These are phyloP conservation scores for Percina caprodes DNA, from an alignment of 2,113 vertebrate species.

Conservation along the genomic window DNA sequence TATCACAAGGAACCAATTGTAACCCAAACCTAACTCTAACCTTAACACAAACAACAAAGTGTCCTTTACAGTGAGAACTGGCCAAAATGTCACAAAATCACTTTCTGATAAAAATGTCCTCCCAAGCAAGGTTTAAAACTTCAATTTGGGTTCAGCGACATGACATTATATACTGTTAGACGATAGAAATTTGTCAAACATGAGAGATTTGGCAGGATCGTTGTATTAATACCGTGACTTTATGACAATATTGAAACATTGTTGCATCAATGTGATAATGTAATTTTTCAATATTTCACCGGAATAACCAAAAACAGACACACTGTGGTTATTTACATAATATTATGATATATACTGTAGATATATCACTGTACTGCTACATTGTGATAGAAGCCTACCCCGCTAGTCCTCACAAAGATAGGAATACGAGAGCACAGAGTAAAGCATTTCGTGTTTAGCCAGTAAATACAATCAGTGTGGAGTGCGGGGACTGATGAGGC, in stretches of 20 bases:
- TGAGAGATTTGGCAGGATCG: neutral
- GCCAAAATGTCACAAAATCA: too few species aligned
- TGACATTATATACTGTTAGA: neutral
- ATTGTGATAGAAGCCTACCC: neutral
- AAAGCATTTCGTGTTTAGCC: slow-evolving; percentile 48
- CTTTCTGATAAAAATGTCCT: too few species aligned
- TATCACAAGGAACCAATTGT: too few species aligned
- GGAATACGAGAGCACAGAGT: neutral
- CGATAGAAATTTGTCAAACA: neutral
- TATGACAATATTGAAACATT: neutral
- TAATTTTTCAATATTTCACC: neutral
- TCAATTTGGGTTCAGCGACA: neutral
- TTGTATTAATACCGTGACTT: too few species aligned
- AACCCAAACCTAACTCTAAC: too few species aligned
- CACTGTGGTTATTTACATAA: neutral
- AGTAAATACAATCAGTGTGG: slow-evolving; percentile 70
- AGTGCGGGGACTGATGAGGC: slow-evolving; percentile 56
- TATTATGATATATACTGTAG: too few species aligned
- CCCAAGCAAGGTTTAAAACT: too few species aligned
- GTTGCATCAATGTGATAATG: neutral
- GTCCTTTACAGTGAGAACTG: too few species aligned
- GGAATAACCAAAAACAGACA: neutral
- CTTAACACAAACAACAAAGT: too few species aligned
- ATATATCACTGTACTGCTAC: neutral
- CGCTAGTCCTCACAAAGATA: neutral